These are phyloP conservation scores for Trichopria drosophilae DNA, from an alignment of 2,888 invertebrate species.

Conservation along the genomic window DNA sequence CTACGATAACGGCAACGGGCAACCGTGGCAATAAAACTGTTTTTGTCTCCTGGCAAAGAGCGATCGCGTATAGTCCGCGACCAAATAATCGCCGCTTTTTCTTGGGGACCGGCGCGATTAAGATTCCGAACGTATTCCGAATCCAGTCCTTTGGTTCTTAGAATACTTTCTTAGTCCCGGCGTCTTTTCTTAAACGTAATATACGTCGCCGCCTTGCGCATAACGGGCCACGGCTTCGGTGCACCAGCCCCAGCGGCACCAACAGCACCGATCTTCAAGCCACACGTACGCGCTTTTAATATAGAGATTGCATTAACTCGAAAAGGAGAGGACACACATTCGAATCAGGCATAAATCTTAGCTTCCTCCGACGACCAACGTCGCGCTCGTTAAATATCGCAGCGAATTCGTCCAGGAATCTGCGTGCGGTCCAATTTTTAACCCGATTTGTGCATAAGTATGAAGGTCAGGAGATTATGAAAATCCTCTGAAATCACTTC, in stretches of 20 bases:
- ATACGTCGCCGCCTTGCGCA: conserved; percentile 18
- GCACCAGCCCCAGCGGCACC: not conserved
- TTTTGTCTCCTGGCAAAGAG: conserved; percentile 24
- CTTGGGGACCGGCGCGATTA: conserved; percentile 24
- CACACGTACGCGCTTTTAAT: too few relatives aligned
- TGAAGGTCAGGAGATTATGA: too few relatives aligned
- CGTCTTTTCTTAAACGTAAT: conserved; percentile 19
- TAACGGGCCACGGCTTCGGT: conserved; percentile 28
- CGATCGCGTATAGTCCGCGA: too few relatives aligned
- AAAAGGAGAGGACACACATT: too few relatives aligned
- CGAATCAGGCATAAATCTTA: conserved; percentile 20
- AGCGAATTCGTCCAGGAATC: too few relatives aligned
- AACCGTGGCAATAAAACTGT: conserved; percentile 38
- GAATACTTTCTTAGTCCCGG: conserved; percentile 29
- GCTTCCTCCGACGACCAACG: conserved; percentile 32
- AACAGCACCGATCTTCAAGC: too few relatives aligned
- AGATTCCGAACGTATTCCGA: conserved; percentile 31
- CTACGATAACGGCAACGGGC: conserved; percentile 33
- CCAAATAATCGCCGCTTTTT: conserved; percentile 29
- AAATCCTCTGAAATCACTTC: too few relatives aligned
- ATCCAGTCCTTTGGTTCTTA: conserved; percentile 31
- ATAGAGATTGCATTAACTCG: conserved; percentile 34
- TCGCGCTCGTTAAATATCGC: conserved; percentile 34
- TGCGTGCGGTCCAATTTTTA: too few relatives aligned
- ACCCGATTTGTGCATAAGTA: too few relatives aligned